Evolutionary conservation across 1,140 invertebrate species (phyloP).

Genomic region (Sarcophaga bullata): DNA sequence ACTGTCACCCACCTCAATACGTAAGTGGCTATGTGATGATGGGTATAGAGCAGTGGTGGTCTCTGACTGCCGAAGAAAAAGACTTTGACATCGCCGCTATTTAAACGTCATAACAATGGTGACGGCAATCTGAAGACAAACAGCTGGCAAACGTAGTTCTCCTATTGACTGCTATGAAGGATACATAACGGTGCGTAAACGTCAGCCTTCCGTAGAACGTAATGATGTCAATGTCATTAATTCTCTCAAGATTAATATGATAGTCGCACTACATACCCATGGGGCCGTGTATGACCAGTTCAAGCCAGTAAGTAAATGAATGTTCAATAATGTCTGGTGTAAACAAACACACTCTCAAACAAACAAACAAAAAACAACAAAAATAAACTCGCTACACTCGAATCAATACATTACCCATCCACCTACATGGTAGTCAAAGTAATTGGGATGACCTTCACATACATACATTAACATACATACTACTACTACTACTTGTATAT

Average conservation of each 20-base stretch:
- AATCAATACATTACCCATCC: background rate
- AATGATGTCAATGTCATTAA: constrained; percentile 66
- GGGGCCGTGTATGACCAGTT: constrained; percentile 64
- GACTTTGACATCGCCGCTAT: constrained; percentile 60
- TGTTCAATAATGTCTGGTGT: background rate
- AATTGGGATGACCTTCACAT: too few relatives aligned
- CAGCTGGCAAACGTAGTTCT: constrained; percentile 55
- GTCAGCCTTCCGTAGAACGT: constrained; percentile 64
- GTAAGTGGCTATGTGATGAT: constrained; percentile 45
- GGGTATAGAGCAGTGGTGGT: constrained; percentile 30
- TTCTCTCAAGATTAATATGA: constrained; percentile 63
- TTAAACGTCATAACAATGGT: constrained; percentile 58
- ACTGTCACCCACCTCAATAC: constrained; percentile 57
- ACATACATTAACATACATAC: too few relatives aligned
- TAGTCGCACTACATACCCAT: constrained; percentile 64
- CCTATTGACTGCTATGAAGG: constrained; percentile 59
- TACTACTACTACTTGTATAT: too few relatives aligned
- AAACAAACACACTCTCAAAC: background rate
- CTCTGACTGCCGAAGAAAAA: constrained; percentile 50
- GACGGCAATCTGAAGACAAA: constrained; percentile 49
- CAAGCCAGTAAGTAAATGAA: constrained; percentile 61
- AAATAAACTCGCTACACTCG: constrained; percentile 10
- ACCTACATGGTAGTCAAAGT: background rate
- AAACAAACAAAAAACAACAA: too few relatives aligned
- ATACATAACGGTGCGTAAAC: constrained; percentile 59